A percentile compares a stretch with the other conserved stretches of the same genome.
Conservation (phyloP, 2,113 vertebrate genomes). For the Heloderma charlesbogerti region DNA sequence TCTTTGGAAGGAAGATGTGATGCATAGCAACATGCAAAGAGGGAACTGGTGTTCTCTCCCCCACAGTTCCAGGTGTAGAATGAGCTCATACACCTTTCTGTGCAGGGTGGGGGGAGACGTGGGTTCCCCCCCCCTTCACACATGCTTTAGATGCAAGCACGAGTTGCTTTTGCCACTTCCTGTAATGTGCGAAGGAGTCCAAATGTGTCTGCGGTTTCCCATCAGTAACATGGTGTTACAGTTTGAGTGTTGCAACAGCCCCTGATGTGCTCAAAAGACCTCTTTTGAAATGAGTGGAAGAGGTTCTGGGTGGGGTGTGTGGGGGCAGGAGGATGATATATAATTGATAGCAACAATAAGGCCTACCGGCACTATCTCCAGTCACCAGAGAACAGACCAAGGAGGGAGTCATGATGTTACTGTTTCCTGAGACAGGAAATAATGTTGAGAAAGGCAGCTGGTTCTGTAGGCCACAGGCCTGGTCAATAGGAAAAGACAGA, state of each 20-base stretch:
- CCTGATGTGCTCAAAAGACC: background rate
- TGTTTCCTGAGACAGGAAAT: slow-evolving; percentile 3
- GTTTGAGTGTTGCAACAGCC: background rate
- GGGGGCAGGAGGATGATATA: background rate
- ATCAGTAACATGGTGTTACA: background rate
- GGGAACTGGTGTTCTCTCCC: background rate
- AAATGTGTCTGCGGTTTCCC: background rate
- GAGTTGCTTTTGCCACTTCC: background rate
- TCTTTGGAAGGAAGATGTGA: background rate
- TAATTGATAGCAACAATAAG: background rate
- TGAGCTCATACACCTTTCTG: background rate
- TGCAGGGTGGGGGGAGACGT: background rate
- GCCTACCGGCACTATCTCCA: background rate
- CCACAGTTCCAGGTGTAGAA: background rate
- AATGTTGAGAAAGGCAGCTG: background rate
- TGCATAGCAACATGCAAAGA: background rate
- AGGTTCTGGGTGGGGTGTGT: background rate
- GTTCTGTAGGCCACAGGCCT: background rate
- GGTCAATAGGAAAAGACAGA: background rate
- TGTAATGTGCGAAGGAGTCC: background rate
- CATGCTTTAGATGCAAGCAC: background rate
- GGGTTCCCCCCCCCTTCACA: background rate
- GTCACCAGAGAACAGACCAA: background rate
- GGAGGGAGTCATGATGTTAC: background rate
- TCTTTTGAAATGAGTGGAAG: background rate